Evolutionary conservation across 2,888 invertebrate genomes (phyloP).

Genomic region (Lypha dubia): DNA sequence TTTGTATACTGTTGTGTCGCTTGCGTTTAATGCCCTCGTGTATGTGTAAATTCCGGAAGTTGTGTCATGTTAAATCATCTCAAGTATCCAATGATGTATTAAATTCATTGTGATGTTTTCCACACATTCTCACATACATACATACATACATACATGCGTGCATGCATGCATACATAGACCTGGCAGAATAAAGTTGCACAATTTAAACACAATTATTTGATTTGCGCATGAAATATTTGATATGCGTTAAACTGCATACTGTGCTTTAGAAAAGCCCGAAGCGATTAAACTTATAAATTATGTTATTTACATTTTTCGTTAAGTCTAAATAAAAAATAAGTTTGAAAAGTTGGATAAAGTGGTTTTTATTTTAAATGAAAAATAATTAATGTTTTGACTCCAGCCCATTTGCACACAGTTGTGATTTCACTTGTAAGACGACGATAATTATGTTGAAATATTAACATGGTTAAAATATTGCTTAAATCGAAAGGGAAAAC

Average conservation of each 20-base stretch:
- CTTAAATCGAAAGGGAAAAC: too few relatives aligned
- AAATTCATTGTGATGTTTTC: constrained; percentile 52
- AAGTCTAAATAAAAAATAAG: too few relatives aligned
- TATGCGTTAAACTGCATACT: neutral
- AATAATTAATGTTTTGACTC: too few relatives aligned
- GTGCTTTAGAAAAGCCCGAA: neutral
- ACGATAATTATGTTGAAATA: too few relatives aligned
- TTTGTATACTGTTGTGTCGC: neutral
- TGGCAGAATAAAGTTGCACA: neutral
- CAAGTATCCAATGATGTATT: constrained; percentile 36
- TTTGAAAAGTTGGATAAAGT: too few relatives aligned
- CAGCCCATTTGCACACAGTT: too few relatives aligned
- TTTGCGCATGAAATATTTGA: constrained; percentile 8
- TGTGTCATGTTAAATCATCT: constrained; percentile 59
- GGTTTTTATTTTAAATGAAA: too few relatives aligned
- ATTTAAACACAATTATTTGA: constrained; percentile 14
- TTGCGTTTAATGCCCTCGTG: constrained; percentile 25
- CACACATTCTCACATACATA: neutral
- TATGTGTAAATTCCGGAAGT: constrained; percentile 38
- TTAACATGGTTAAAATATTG: too few relatives aligned
- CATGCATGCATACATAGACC: constrained; percentile 13
- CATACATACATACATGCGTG: constrained; percentile 5
- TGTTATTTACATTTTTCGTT: too few relatives aligned
- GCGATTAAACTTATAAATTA: constrained; percentile 40
- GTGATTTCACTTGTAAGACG: too few relatives aligned